Percentiles rank a stretch among this genome's conserved stretches.
phyloP scores from a whole-genome alignment of 2,113 vertebrate genomes.

The Gulo gulo region DNA sequence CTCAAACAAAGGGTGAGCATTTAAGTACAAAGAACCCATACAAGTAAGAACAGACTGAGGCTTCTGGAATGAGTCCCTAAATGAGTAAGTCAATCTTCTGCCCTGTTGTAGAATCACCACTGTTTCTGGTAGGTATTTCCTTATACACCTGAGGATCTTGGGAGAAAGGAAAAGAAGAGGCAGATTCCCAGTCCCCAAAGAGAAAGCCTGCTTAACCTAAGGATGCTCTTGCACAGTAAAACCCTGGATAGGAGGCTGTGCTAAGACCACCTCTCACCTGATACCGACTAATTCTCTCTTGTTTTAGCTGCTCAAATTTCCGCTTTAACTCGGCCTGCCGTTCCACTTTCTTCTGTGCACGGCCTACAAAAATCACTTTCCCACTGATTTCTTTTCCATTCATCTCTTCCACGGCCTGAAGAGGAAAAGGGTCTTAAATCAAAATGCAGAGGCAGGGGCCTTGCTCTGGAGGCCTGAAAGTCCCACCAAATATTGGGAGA shows the following conservation, averaged over 20 bases:
- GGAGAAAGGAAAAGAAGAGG: neutral
- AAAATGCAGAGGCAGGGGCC: neutral
- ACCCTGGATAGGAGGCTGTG: neutral
- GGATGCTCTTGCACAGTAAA: neutral
- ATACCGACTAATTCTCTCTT: constrained; percentile 97
- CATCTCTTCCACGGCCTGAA: constrained; percentile 98
- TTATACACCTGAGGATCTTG: neutral
- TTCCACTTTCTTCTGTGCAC: constrained; percentile 99
- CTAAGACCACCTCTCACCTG: constrained; percentile 86
- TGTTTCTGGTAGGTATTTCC: neutral
- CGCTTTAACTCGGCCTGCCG: constrained; percentile 97
- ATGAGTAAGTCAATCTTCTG: neutral
- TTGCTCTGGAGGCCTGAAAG: neutral
- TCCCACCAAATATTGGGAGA: neutral
- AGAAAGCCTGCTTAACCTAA: neutral
- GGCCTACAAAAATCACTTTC: constrained; percentile 96
- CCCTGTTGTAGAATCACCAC: neutral
- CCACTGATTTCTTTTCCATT: constrained; percentile 96
- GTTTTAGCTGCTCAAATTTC: constrained; percentile 97
- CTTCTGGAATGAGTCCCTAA: neutral
- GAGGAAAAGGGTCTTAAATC: constrained; percentile 42
- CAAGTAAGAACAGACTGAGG: neutral
- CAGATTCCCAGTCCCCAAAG: neutral
- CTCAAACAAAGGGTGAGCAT: neutral
- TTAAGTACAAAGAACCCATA: neutral